Evolutionary conservation across 35 echinoderm and acorn worm genomes (phyloP), one percentile per base, ranked within the genome.

Genomic region (Heliocidaris tuberculata): DNA sequence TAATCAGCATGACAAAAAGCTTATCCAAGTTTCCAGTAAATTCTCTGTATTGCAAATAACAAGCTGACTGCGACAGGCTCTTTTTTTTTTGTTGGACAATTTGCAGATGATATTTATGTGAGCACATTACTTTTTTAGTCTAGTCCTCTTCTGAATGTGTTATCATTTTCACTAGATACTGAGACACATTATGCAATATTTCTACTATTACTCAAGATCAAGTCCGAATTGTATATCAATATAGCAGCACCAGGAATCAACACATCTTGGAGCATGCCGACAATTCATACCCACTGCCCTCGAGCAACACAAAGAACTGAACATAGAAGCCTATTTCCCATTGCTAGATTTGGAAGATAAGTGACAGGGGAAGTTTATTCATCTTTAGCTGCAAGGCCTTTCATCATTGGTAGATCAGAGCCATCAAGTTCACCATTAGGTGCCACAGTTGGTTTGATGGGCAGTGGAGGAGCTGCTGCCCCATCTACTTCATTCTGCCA

Each of bases 341-440:
- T 78, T 78, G 65, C 65, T 27, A 78, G 65, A 27, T n/a, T 78
- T 78, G 65, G 21, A 78, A 78, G 65, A 78, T 21, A 8, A 78
- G 6, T 78, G 65, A 42, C 0, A 42, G 35, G 65, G 8, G 0
- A 78, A 8, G 65, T 7, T 27, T 78, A 24, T 78, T 78, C 21
- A 4, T 78, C 65, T 78, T 78, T 78, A 8, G 87, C 87, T 89
- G 87, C 87, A 13, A 89, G 87, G 31, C 87, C 87, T 48, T 89
- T 89, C 87, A 89, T 89, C 87, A 89, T 89, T 32, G 87, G 87
- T 47, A 89, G 24, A 48, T 89, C 87, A 19, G 87, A 47, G 47
- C 87, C 87, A 30, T 89, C 87, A 5, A 89, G 30, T 32, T 89
- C 47, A 27, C 47, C 87, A 6, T 4, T 4, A 48, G 87, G 87